Evolutionary conservation across 2,888 invertebrate genomes (phyloP).

Genomic region (Ypsolopha scabrella): DNA sequence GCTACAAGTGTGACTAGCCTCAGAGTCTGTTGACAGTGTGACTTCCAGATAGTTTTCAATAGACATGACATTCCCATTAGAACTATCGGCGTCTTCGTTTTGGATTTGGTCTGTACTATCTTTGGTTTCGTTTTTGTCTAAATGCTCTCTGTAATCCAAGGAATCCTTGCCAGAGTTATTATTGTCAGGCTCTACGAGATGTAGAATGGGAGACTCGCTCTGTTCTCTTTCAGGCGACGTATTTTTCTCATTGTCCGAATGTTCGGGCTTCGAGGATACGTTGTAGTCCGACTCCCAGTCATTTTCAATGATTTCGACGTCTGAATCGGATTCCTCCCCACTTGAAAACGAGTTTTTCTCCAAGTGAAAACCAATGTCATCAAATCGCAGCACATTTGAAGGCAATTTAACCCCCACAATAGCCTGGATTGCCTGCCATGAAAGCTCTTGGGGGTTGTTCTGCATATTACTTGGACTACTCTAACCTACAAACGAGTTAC

Average conservation of each 20-base stretch:
- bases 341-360: constrained; percentile 57
- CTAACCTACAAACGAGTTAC: constrained; percentile 68
- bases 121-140: constrained; percentile 56
- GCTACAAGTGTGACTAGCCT: constrained; percentile 63
- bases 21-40: constrained; percentile 62
- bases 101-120: constrained; percentile 42
- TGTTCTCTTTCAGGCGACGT: constrained; percentile 54
- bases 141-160: constrained; percentile 49
- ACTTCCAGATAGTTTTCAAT: constrained; percentile 67
- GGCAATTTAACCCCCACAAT: constrained; percentile 69
- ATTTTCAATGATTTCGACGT: constrained; percentile 66
- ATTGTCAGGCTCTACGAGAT: constrained; percentile 60
- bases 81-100: constrained; percentile 57
- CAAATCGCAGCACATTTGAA: constrained; percentile 63
- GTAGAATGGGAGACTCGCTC: constrained; percentile 57
- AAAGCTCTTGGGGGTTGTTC: constrained; percentile 72
- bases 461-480: constrained; percentile 70
- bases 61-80: constrained; percentile 63
- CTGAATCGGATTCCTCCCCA: constrained; percentile 63
- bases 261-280: constrained; percentile 54
- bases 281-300: constrained; percentile 65
- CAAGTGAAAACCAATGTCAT: constrained; percentile 65
- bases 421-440: constrained; percentile 70
- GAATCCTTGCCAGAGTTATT: constrained; percentile 53
- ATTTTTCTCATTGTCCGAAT: constrained; percentile 59